Base-by-base conservation (phyloP, 2,888 invertebrate species). In the Neoascia interrupta region DNA sequence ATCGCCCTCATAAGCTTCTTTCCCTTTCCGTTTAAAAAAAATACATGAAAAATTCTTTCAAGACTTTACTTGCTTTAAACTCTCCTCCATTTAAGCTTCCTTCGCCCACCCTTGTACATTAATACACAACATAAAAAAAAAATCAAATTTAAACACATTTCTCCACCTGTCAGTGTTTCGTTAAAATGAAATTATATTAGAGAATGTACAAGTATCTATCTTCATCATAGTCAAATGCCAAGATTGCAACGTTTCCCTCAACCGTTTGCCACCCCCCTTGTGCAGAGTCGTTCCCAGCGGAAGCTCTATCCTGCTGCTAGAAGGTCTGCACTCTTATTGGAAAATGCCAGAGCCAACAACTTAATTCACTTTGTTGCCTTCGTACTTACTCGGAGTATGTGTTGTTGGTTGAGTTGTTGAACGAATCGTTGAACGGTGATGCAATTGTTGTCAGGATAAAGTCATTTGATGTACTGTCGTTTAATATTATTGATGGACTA, bases 381-480 rank as follows among this genome's bases (percentile, higher is more conserved):
- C 11, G 28, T 70, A 76, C 76, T 76, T 70, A 76, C 76, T 76
- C 54, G 4, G 70, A 54, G 15, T 47, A 34, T 58, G 76, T 76
- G 18, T 41, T 47, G 28, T 76, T 76, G 1, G 76, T 76, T 51
- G 39, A 31, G 60, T 76, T 76, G 64, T 45, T 28, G 53, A 37
- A 49, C 16, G 58, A 54, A 18, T 64, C 53, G 53, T 76, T 70
- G 41, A 76, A 60, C 10, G 60, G n/a, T 15, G 64, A 64, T 60
- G 45, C 76, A 49, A 43, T 47, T 41, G 70, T 70, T 53, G 70
- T 64, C 39, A 70, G 47, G 23, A 39, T 41, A 49, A 66, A 70
- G 64, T 72, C 70, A 49, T 4, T 39, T 34, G 58, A 60, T 39
- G 47, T 47, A 10, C 70, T 76, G 58, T 54, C 60, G 49, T 76